A percentile compares a stretch with the other conserved stretches of the same genome.
These are phyloP conservation scores for Xenotilapia flavipinnis DNA, from an alignment of 2,113 vertebrate genomes.

Conservation along the genomic window DNA sequence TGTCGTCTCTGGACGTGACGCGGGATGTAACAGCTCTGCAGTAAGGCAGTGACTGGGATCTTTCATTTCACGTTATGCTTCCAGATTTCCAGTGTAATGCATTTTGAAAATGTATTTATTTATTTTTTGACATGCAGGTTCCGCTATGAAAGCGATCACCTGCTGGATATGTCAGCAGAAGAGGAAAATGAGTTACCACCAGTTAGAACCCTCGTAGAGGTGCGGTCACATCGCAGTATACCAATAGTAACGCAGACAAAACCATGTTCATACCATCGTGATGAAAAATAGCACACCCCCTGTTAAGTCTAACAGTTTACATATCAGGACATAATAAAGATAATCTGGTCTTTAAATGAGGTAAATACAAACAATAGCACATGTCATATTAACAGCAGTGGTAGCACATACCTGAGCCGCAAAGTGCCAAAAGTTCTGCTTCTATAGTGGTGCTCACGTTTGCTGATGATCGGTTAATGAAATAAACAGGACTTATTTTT, in stretches of 20 bases:
- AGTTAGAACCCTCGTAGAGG: constrained; percentile 69
- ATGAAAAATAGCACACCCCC: accelerated
- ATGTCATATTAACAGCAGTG: background rate
- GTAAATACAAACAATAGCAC: background rate
- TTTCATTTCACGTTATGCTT: background rate
- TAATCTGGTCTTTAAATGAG: background rate
- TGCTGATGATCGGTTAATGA: background rate
- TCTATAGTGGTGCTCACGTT: background rate
- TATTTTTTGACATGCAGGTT: constrained; percentile 45
- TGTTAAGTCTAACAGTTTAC: background rate
- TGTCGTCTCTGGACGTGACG: constrained; percentile 57
- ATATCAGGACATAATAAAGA: background rate
- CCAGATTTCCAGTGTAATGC: background rate
- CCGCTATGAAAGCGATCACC: constrained; percentile 55
- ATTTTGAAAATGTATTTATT: background rate
- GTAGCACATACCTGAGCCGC: accelerated
- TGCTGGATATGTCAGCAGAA: constrained; percentile 61
- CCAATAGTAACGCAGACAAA: background rate
- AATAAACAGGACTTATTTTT: background rate
- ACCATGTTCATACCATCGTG: background rate
- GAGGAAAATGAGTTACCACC: constrained; percentile 60
- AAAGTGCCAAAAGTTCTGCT: background rate
- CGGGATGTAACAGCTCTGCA: constrained; percentile 61
- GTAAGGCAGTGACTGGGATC: constrained; percentile 34
- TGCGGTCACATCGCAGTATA: background rate